A percentile compares a stretch with the other conserved stretches of the same genome.
Conservation (phyloP, 2,797 vertebrate genomes). For the Lacerta viridis region DNA sequence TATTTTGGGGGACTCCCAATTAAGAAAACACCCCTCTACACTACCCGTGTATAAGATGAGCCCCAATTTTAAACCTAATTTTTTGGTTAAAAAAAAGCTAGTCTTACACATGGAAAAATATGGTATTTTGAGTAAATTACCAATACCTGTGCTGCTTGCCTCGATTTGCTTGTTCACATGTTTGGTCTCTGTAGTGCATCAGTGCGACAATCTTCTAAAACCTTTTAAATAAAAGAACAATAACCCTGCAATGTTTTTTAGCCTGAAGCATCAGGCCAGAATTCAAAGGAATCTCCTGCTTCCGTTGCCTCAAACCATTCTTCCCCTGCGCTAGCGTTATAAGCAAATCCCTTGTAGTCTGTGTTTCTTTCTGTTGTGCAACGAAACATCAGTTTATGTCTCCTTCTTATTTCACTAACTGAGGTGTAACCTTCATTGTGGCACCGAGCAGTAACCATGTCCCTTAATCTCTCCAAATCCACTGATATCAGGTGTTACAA, state of each 20-base stretch:
- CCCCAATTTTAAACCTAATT: no score
- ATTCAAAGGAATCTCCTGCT: conserved; percentile 11
- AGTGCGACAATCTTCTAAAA: not conserved
- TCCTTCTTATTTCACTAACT: conserved; percentile 28
- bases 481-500: not conserved
- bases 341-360: not conserved
- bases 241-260: not conserved
- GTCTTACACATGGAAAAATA: no score
- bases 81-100: no score
- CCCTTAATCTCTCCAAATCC: not conserved
- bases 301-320: not conserved
- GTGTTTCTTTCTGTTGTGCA: conserved; percentile 30
- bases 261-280: conserved; percentile 5
- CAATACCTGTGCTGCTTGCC: not conserved
- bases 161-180: not conserved
- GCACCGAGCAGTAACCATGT: not conserved
- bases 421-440: not conserved
- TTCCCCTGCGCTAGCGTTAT: not conserved
- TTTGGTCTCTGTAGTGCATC: not conserved
- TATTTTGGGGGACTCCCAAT: no score
- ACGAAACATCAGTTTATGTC: not conserved
- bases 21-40: no score
- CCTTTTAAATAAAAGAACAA: not conserved
- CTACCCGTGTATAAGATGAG: no score
- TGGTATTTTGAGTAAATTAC: no score